These are phyloP conservation scores for Calycopis cecrops DNA, from an alignment of 1,140 invertebrate species.

Conservation along the genomic window DNA sequence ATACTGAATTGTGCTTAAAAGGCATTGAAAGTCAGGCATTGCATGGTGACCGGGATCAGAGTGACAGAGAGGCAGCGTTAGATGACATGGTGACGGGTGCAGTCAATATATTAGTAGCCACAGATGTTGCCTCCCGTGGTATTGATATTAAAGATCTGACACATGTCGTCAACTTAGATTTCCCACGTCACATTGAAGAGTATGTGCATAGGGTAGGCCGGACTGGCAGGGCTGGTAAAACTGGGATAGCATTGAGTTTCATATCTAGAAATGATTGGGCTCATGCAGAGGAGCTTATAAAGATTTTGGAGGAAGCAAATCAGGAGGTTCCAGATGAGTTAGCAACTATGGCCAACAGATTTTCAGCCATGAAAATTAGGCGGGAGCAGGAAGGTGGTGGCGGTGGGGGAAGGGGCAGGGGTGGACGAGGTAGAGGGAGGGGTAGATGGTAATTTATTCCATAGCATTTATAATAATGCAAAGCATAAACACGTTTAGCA, in stretches of 20 bases:
- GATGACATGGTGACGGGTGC: constrained; percentile 86
- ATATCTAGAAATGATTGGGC: constrained; percentile 88
- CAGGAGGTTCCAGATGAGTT: constrained; percentile 86
- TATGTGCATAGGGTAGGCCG: constrained; percentile 92
- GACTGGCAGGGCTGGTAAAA: constrained; percentile 90
- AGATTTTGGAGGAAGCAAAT: constrained; percentile 85
- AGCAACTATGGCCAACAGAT: constrained; percentile 81
- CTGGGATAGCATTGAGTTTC: constrained; percentile 87
- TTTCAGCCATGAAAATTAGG: constrained; percentile 78
- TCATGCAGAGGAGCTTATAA: constrained; percentile 87
- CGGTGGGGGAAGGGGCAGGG: constrained; percentile 46
- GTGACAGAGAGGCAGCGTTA: constrained; percentile 89
- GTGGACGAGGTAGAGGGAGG: constrained; percentile 37
- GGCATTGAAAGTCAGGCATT: constrained; percentile 85
- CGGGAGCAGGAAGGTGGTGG: constrained; percentile 67
- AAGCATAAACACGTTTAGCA: neutral
- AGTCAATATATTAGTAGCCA: constrained; percentile 90
- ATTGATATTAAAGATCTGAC: constrained; percentile 95
- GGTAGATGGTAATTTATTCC: constrained; percentile 24
- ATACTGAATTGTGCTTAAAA: constrained; percentile 83
- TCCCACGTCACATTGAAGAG: constrained; percentile 93
- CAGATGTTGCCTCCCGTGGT: constrained; percentile 95
- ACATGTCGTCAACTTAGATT: constrained; percentile 90
- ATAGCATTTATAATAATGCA: neutral
- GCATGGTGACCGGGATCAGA: constrained; percentile 92